phyloP scores from a whole-genome alignment of 1,140 invertebrate species.

The Bemisia tabaci region DNA sequence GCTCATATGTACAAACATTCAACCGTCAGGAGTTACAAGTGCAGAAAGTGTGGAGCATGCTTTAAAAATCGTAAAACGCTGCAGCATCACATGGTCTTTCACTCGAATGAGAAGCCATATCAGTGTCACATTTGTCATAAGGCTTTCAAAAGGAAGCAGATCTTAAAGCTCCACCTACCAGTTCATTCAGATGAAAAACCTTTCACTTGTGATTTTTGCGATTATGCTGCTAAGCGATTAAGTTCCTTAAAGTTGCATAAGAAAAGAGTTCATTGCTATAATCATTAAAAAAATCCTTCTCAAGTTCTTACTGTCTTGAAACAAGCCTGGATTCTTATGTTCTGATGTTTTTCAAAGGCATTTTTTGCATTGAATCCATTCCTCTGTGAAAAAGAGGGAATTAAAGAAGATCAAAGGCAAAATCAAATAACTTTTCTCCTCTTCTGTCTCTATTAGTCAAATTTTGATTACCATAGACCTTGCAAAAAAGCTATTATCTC shows the following conservation, averaged over 20 bases:
- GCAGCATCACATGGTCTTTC: background rate
- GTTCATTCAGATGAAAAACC: background rate
- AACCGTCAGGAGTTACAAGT: background rate
- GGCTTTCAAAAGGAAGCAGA: background rate
- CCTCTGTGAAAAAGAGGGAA: too few relatives aligned
- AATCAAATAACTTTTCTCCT: too few relatives aligned
- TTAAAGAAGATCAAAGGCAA: too few relatives aligned
- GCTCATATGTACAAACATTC: background rate
- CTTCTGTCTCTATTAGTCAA: too few relatives aligned
- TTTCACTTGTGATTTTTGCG: background rate
- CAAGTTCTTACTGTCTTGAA: too few relatives aligned
- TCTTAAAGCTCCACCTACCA: background rate
- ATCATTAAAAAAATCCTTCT: too few relatives aligned
- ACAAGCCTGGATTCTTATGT: too few relatives aligned
- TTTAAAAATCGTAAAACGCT: background rate
- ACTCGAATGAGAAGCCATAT: background rate
- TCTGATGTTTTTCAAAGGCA: too few relatives aligned
- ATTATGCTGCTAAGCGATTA: background rate
- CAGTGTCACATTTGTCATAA: background rate
- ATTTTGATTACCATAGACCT: too few relatives aligned
- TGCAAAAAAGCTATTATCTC: too few relatives aligned
- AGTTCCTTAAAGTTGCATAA: background rate
- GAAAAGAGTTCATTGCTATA: background rate
- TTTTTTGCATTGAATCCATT: too few relatives aligned
- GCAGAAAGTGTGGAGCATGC: background rate